Evolutionary conservation across 2,888 invertebrate species (phyloP).

Genomic region (Argynnis bischoffii): DNA sequence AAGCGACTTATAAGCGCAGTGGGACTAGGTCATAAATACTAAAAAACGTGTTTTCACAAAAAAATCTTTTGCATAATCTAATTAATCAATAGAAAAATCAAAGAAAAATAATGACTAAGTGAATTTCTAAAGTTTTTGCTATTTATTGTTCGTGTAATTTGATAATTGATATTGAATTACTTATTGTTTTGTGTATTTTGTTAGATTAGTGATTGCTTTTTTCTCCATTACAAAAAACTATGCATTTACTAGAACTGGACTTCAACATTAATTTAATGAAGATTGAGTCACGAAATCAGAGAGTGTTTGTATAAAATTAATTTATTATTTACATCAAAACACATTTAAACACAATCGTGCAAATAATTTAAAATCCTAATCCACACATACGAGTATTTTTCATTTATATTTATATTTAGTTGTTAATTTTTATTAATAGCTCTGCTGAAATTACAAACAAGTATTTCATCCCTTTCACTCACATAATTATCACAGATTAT

Average conservation of each 20-base stretch:
- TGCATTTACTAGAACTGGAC: neutral
- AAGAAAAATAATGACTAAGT: no score
- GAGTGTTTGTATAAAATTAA: constrained; percentile 5
- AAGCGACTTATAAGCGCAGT: no score
- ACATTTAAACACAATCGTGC: constrained; percentile 36
- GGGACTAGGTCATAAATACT: no score
- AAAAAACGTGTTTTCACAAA: neutral
- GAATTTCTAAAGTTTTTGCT: neutral
- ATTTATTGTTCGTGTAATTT: neutral
- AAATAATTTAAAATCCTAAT: constrained; percentile 38
- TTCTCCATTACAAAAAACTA: no score
- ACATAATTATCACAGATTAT: constrained; percentile 44
- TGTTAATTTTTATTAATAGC: constrained; percentile 9
- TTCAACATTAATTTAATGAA: neutral
- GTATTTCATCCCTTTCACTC: constrained; percentile 35
- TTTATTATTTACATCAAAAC: constrained; percentile 37
- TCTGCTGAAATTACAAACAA: constrained; percentile 1
- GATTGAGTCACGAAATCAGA: neutral
- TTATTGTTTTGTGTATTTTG: neutral
- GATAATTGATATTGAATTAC: neutral
- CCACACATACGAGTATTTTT: constrained; percentile 23
- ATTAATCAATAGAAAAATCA: neutral
- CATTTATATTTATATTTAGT: neutral
- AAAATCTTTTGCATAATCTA: neutral
- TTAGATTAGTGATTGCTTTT: no score